These are phyloP conservation scores for Hemiscyllium ocellatum DNA, from an alignment of 2,113 vertebrate genomes.

Conservation along the genomic window DNA sequence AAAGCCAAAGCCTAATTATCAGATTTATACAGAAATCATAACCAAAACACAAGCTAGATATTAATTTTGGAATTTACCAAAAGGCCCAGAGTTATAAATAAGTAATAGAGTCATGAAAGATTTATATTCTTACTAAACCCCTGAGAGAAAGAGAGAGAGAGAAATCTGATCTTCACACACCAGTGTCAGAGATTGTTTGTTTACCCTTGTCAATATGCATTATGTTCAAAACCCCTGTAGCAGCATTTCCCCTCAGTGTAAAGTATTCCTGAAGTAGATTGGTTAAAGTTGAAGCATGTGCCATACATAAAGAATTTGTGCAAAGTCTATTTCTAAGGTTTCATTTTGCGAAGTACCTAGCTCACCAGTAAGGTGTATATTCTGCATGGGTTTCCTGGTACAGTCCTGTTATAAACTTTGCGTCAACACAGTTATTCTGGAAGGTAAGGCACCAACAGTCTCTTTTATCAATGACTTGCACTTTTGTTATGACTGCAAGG, in stretches of 20 bases:
- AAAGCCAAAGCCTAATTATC: background rate
- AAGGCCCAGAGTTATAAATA: background rate
- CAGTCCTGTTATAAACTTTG: background rate
- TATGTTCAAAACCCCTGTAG: constrained; percentile 17
- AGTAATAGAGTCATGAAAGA: constrained; percentile 25
- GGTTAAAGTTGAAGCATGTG: constrained; percentile 2
- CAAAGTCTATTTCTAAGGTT: background rate
- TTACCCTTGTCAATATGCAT: constrained; percentile 36
- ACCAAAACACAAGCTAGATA: background rate
- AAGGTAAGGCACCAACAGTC: background rate
- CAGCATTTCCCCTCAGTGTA: constrained; percentile 12
- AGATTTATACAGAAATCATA: background rate
- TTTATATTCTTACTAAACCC: constrained; percentile 14
- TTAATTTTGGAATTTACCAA: constrained; percentile 13
- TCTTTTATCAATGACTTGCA: background rate
- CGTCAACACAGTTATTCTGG: background rate
- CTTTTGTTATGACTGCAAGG: background rate
- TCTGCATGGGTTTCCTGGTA: background rate
- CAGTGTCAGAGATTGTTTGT: constrained; percentile 33
- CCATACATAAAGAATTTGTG: background rate
- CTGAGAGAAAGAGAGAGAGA: constrained; percentile 19
- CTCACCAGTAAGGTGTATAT: background rate
- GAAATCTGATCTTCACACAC: constrained; percentile 21
- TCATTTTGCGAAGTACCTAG: background rate
- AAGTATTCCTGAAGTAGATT: constrained; percentile 12